Evolutionary conservation across 2,888 invertebrate species (phyloP).

Genomic region (Tinea semifulvella): DNA sequence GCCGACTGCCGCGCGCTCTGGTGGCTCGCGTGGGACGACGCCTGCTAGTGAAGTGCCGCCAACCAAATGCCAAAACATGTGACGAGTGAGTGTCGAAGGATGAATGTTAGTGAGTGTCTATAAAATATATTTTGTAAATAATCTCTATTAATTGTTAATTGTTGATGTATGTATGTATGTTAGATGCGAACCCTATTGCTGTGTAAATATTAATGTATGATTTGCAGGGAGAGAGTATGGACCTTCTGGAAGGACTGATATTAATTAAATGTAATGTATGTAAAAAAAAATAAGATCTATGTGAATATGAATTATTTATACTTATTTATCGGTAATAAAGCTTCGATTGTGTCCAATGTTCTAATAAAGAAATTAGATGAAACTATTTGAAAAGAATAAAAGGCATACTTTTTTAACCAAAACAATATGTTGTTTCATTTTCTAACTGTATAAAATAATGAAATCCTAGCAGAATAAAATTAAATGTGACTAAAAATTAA

Average conservation of each 20-base stretch:
- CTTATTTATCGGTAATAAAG: conserved; percentile 68
- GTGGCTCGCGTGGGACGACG: conserved; percentile 56
- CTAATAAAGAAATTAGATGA: conserved; percentile 68
- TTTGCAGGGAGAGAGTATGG: conserved; percentile 64
- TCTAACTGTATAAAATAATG: too few species aligned
- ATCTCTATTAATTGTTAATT: conserved; percentile 67
- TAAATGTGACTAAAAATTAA: too few species aligned
- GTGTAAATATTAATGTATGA: conserved; percentile 63
- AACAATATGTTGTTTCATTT: conserved; percentile 40
- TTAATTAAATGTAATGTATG: conserved; percentile 67
- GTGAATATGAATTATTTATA: conserved; percentile 68
- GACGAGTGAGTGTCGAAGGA: conserved; percentile 45
- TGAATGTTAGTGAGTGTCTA: conserved; percentile 37
- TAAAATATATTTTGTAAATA: conserved; percentile 64
- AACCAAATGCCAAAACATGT: conserved; percentile 61
- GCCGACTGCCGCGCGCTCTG: conserved; percentile 49
- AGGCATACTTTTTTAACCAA: conserved; percentile 68
- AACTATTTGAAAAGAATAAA: conserved; percentile 67
- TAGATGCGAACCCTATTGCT: conserved; percentile 66
- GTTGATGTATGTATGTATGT: conserved; percentile 66
- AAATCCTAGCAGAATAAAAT: too few species aligned
- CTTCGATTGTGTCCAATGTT: conserved; percentile 68
- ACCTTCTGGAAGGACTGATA: conserved; percentile 68
- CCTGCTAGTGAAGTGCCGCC: conserved; percentile 60
- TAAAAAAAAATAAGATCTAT: conserved; percentile 63